Base-by-base conservation (phyloP, 2,888 invertebrate species). In the Stenodera caucasica region DNA sequence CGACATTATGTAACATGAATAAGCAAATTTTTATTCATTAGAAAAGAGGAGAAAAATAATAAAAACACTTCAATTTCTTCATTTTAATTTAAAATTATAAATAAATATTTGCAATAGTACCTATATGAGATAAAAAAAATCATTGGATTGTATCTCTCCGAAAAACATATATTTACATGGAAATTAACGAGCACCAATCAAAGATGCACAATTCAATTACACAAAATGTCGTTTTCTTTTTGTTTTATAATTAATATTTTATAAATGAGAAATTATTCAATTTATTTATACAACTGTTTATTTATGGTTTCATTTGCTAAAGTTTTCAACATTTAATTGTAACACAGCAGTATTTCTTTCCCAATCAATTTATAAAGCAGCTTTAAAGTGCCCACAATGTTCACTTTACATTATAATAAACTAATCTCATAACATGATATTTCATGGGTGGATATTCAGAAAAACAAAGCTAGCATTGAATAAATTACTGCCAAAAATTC, bases 1-100 rank as follows among this genome's bases (percentile, higher is more conserved):
- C 32, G 14, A 57, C 23, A 37, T 51, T 40, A 52, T 52, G 54
- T 57, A 63, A 60, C 60, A 63, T 62, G 57, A 51, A 57, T 53
- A 3, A 40, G 35, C 53, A 53, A 35, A 55, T 2, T 53, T 30
- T 53, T 51, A 29, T 23, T 9, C n/a, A 50, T 29, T 26, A 49
- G 11, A 50, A 11, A 11, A 29, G 14, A n/a, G 8, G 15, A 32
- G n/a, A 51, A 35, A 35, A 37, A 37, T 7, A 37, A 15, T 15
- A 37, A 37, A 37, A 1, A 35, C 15, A 7, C 5, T 15, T 15
- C 5, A 37, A 37, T 8, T 9, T 37, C 37, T 37, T 29, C n/a
- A 7, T 29, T 37, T 37, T 2, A 37, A 15, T 37, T 37, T 37
- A 37, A 37, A 37, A 32, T 30, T 29, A 26, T 51, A 51, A 51